Conservation (phyloP, 2,113 vertebrate genomes). For the Sarotherodon lohbergeri region DNA sequence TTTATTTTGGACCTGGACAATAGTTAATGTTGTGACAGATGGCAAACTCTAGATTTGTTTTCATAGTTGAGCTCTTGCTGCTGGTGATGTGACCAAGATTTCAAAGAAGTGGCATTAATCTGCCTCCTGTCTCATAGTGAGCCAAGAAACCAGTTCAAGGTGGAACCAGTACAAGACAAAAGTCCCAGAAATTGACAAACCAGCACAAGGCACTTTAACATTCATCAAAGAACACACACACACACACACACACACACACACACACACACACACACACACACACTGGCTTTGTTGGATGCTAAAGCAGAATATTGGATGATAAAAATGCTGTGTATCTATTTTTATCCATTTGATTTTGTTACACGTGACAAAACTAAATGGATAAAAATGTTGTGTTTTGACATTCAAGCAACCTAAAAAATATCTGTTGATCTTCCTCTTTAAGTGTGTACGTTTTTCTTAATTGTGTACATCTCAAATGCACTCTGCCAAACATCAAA, state of each 20-base stretch:
- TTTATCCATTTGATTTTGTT: not conserved
- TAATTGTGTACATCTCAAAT: not conserved
- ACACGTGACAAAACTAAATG: not conserved
- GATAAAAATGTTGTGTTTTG: not conserved
- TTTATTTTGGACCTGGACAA: constrained; percentile 40
- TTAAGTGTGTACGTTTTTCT: not conserved
- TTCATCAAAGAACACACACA: not conserved
- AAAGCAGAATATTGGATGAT: not conserved
- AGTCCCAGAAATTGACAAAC: constrained; percentile 42
- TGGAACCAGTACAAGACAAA: constrained; percentile 42
- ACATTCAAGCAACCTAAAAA: not conserved
- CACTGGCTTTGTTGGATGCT: not conserved
- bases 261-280: not conserved
- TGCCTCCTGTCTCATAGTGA: constrained; percentile 32
- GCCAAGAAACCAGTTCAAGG: constrained; percentile 67
- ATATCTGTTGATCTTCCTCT: not conserved
- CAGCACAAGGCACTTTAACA: constrained; percentile 6
- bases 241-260: not conserved
- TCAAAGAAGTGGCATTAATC: constrained; percentile 68
- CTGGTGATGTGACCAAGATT: constrained; percentile 55
- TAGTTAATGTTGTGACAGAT: constrained; percentile 52
- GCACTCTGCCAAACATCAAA: not conserved
- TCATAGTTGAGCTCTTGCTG: constrained; percentile 21
- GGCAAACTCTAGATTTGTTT: constrained; percentile 64
- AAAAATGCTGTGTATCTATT: not conserved